Base-by-base conservation (phyloP, 2,888 invertebrate species). In the Agrochola lota region DNA sequence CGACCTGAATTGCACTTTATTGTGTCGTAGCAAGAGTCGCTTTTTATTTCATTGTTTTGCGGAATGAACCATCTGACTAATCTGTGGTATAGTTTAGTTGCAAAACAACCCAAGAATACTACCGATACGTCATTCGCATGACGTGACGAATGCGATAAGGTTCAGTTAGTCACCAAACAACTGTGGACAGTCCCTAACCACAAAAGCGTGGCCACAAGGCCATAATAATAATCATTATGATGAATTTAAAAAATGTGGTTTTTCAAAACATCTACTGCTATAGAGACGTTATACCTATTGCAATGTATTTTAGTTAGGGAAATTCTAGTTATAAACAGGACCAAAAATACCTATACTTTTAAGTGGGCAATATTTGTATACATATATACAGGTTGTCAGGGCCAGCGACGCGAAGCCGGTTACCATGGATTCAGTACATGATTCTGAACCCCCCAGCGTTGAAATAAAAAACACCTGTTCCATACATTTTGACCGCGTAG, bases 161-260 rank as follows among this genome's bases (percentile, higher is more conserved):
- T 26, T 9, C 9, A 15, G n/a, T 85, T 82, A 80, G 64, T 83
- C 80, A 78, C 46, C 0, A 26, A 71, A 77, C 70, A 63, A 67
- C 30, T 62, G 40, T 59, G 84, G 66, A 69, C 72, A 85, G 78
- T 78, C 88, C 86, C 85, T 70, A 40, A 83, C 86, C 80, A 74
- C 88, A 85, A 12, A 0, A 43, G 52, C 20, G 43, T 11, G 11
- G 9, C 49, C 40, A 23, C 55, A 67, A 1, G n/a, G 7, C 43
- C 15, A 30, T 23, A 52, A 46, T 46, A 12, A 46, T 15, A 46
- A 46, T 46, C 15, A 66, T 35, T 59, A 35, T 46, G 30, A 66
- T 35, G 52, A 46, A 23, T 59, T 74, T 66, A 30, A 73, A 74
- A 26, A 26, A 66, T 74, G 35, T 26, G 40, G 57, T 78, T 73